Evolutionary conservation across 2,888 invertebrate genomes (phyloP), one percentile per base, ranked within the genome.

Genomic region (Helicoverpa assulta): DNA sequence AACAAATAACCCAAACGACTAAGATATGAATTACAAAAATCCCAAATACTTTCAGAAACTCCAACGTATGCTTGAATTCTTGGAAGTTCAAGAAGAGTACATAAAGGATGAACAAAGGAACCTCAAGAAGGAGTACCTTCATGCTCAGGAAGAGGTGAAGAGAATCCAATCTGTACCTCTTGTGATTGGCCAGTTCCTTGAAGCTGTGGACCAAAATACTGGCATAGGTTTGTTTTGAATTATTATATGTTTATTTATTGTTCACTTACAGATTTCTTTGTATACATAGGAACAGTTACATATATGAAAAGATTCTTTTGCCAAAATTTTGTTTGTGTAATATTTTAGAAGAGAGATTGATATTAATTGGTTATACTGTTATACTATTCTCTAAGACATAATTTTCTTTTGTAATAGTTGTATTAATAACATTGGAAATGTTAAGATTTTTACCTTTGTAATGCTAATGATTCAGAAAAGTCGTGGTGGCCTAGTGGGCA

Each of bases 21-120:
- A 43, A 43, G 16, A 43, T 16, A 16, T n/a, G 16, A n/a, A 26
- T 26, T 2, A 26, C 26, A 26, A 26, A 47, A 47, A 47, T 16
- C 2, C 3, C 47, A n/a, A n/a, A 33, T 43, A 60, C 54, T 85
- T 80, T 14, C 89, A 99, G 98, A 99, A 99, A 97, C 96, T 99
- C 19, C 99, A 99, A 94, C 97, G 98, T 80, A 99, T 99, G 96
- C 93, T 99, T 29, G 99, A 99, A 92, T 99, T 99, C 92, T 96
- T 99, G 12, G 99, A 99, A 92, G 99, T 99, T 0, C 99, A 99
- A 96, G 99, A 99, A 91, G 99, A 99, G 88, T 99, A 99, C 91
- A 99, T 99, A 66, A 99, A 99, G 94, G 99, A 99, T 96, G 99
- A 99, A 94, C 99, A 99, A 91, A 97, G 99, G 67, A 99, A 99